Conservation (phyloP, 2,113 vertebrate species). For the Canis aureus region DNA sequence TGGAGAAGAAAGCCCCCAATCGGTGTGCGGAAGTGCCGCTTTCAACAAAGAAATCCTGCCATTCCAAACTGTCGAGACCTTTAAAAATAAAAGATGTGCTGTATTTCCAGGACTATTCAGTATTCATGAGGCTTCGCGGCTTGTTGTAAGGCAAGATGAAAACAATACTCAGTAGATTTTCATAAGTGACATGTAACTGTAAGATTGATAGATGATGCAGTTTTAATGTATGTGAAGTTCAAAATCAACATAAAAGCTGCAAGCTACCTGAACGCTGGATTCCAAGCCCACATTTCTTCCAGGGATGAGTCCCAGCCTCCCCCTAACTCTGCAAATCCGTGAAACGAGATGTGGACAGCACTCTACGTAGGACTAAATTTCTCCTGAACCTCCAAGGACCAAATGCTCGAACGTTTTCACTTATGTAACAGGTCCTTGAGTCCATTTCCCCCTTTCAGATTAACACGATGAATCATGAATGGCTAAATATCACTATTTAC, state of each 20-base stretch:
- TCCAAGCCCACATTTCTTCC: conserved; percentile 83
- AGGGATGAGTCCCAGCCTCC: conserved; percentile 73
- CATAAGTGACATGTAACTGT: conserved; percentile 90
- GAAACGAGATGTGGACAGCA: conserved; percentile 64
- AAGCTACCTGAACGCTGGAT: conserved; percentile 83
- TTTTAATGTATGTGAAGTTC: conserved; percentile 90
- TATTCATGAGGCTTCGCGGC: conserved; percentile 90
- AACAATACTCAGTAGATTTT: conserved; percentile 93
- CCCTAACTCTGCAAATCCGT: conserved; percentile 53
- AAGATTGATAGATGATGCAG: conserved; percentile 92
- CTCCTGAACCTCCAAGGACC: conserved; percentile 75
- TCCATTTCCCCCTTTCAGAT: conserved; percentile 74
- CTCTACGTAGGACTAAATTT: conserved; percentile 67
- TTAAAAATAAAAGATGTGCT: conserved; percentile 90
- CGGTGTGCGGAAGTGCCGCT: conserved; percentile 76
- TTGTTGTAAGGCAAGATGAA: conserved; percentile 91
- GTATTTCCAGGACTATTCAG: conserved; percentile 87
- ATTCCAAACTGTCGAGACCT: conserved; percentile 87
- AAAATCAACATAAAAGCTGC: conserved; percentile 86
- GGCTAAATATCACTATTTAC: conserved; percentile 75
- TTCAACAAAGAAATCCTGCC: conserved; percentile 86
- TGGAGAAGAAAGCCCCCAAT: conserved; percentile 70
- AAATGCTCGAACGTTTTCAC: conserved; percentile 72
- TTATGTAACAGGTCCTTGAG: conserved; percentile 78
- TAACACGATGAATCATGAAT: conserved; percentile 77